Conservation (phyloP, 2,113 vertebrate genomes). For the Anser brachyrhynchus region DNA sequence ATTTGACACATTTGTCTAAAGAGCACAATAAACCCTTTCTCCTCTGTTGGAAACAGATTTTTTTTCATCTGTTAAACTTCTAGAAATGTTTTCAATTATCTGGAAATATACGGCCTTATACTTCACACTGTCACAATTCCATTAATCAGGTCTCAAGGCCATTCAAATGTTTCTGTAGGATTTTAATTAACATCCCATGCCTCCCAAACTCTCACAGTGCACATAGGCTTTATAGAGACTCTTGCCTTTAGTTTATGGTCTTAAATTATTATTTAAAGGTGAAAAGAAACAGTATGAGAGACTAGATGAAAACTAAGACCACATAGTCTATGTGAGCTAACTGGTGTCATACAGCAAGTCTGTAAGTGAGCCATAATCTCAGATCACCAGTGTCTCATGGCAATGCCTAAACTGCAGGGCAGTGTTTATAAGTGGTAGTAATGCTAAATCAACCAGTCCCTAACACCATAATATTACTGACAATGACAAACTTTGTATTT, state of each 20-base stretch:
- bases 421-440: not conserved
- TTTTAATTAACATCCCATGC: not conserved
- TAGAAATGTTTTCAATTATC: not conserved
- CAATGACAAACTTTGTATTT: not conserved
- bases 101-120: not conserved
- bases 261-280: not conserved
- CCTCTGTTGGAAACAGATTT: not conserved
- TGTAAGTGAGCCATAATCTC: not conserved
- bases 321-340: not conserved
- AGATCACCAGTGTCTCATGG: not conserved
- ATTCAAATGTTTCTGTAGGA: not conserved
- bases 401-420: not conserved
- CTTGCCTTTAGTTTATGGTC: not conserved
- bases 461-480: not conserved
- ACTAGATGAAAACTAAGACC: not conserved
- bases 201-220: not conserved
- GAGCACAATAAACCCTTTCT: not conserved
- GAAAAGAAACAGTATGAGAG: not conserved
- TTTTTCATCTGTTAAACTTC: not conserved
- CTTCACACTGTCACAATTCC: not conserved
- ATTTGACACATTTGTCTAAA: not conserved
- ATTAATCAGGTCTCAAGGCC: not conserved
- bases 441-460: not conserved
- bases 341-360: fast-evolving
- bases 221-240: not conserved